A percentile compares a stretch with the other conserved stretches of the same genome.
Conservation (phyloP, 2,113 vertebrate genomes). For the Cavia aperea region DNA sequence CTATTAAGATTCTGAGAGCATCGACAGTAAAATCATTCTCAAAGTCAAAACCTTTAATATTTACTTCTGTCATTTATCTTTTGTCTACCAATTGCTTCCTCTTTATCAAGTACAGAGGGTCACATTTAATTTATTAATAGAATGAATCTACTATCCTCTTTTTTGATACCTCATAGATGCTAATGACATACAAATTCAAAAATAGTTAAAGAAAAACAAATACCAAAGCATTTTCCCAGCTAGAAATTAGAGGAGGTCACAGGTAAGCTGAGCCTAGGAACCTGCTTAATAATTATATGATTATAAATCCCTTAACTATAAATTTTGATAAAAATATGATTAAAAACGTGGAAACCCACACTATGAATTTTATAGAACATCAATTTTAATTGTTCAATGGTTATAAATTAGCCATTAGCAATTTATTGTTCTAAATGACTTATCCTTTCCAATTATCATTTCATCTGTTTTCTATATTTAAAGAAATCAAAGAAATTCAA, state of each 20-base stretch:
- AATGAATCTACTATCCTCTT: not conserved
- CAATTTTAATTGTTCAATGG: slow-evolving; percentile 29
- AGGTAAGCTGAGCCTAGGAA: not conserved
- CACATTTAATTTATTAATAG: not conserved
- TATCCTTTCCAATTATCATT: slow-evolving; percentile 55
- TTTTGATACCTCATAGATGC: not conserved
- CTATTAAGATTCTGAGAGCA: slow-evolving; percentile 3
- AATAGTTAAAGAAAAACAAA: not conserved
- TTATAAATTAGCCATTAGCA: slow-evolving; percentile 42
- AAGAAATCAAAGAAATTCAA: slow-evolving; percentile 68
- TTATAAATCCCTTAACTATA: not conserved
- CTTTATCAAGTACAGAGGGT: not conserved
- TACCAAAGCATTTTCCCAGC: not conserved
- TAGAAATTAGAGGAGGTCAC: not conserved
- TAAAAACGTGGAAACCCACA: not conserved
- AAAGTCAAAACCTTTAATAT: not conserved
- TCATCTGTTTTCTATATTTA: slow-evolving; percentile 69
- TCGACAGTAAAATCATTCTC: not conserved
- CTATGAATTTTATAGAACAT: not conserved
- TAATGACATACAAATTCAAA: not conserved
- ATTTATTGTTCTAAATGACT: slow-evolving; percentile 45
- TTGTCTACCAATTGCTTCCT: not conserved
- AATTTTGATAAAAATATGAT: slow-evolving; percentile 11
- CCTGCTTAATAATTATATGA: not conserved
- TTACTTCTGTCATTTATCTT: not conserved